Evolutionary conservation across 2,113 vertebrate species (phyloP).

Genomic region (Chaetodon trifascialis): DNA sequence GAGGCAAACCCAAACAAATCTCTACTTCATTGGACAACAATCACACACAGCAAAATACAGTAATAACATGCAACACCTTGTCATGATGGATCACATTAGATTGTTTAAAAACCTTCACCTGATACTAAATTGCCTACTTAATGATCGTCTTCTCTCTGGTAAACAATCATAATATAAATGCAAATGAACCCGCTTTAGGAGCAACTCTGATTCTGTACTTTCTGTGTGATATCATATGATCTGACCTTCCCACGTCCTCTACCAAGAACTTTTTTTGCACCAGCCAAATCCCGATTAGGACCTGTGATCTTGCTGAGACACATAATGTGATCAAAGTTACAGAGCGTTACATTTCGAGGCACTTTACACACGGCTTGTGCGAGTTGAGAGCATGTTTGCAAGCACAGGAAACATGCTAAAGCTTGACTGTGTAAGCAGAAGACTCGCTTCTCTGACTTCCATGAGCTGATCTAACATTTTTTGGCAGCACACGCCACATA

Average conservation of each 20-base stretch:
- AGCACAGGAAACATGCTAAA: slow-evolving; percentile 57
- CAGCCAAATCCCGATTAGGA: slow-evolving; percentile 5
- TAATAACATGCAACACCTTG: slow-evolving; percentile 10
- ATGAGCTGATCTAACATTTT: slow-evolving; percentile 63
- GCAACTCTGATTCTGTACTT: neutral
- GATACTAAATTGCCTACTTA: slow-evolving; percentile 7
- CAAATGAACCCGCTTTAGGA: slow-evolving; percentile 29
- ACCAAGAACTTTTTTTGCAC: slow-evolving; percentile 18
- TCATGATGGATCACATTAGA: slow-evolving; percentile 5
- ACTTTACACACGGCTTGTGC: slow-evolving; percentile 6
- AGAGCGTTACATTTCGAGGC: slow-evolving; percentile 29
- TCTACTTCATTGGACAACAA: slow-evolving; percentile 13
- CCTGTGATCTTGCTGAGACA: slow-evolving; percentile 46
- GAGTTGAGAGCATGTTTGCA: slow-evolving; percentile 50
- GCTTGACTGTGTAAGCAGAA: slow-evolving; percentile 51
- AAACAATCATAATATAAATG: slow-evolving; percentile 35
- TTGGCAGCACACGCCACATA: slow-evolving; percentile 20
- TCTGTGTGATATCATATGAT: neutral
- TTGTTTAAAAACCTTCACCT: slow-evolving; percentile 2
- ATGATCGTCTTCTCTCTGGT: slow-evolving; percentile 11
- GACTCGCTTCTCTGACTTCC: slow-evolving; percentile 56
- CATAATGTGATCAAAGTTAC: slow-evolving; percentile 7
- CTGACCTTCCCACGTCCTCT: slow-evolving; percentile 6
- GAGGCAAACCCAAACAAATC: slow-evolving; percentile 10
- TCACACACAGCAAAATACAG: slow-evolving; percentile 15